Conservation (phyloP, 2,797 vertebrate genomes). For the Premnoplex brunnescens region DNA sequence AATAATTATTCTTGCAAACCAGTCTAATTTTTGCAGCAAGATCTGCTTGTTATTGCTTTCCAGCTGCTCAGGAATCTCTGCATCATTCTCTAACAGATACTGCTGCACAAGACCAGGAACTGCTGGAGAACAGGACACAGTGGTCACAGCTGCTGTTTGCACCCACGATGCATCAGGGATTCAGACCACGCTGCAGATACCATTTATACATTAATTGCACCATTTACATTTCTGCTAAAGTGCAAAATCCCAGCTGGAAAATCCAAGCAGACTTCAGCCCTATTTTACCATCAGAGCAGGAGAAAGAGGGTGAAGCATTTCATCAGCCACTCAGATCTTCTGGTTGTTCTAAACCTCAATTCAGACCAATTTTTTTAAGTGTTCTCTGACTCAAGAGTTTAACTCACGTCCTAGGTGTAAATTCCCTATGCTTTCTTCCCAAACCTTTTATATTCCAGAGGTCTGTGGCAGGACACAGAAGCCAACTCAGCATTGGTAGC, state of each 20-base stretch:
- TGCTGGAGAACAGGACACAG: background rate
- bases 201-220: background rate
- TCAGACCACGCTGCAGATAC: background rate
- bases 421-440: background rate
- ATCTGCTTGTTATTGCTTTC: background rate
- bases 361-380: accelerated
- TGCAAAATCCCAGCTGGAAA: background rate
- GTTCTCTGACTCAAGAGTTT: background rate
- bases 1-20: background rate
- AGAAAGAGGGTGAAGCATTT: background rate
- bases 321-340: background rate
- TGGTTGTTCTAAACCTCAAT: background rate
- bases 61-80: background rate
- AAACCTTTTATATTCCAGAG: background rate
- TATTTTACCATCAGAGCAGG: background rate
- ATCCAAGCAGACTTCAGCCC: background rate
- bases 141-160: background rate
- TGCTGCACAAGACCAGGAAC: background rate
- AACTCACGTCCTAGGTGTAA: background rate
- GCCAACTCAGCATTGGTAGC: background rate
- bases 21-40: background rate
- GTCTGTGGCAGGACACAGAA: background rate
- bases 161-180: background rate
- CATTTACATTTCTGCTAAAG: background rate
- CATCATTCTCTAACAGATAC: background rate